Percentiles rank a stretch among this genome's conserved stretches.
phyloP scores from a whole-genome alignment of 2,113 vertebrate species.

The Gavia stellata region DNA sequence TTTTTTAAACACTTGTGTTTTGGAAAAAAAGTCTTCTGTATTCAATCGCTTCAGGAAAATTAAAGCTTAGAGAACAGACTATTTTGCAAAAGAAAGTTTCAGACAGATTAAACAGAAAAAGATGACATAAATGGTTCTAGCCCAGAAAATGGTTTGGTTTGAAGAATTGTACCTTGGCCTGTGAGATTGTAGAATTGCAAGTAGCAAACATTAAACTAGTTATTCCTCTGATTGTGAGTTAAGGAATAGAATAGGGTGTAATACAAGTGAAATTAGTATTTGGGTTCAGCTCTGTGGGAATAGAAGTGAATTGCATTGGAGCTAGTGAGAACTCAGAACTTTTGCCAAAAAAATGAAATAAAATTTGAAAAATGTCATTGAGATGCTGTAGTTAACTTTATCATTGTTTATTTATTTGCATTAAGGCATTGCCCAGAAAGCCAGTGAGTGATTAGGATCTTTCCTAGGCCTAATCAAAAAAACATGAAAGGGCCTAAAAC shows the following conservation, averaged over 20 bases:
- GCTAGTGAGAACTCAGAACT: neutral
- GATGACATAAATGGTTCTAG: neutral
- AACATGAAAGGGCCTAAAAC: neutral
- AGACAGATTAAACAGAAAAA: neutral
- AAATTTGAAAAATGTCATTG: neutral
- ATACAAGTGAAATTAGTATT: constrained; percentile 29
- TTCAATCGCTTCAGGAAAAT: constrained; percentile 9
- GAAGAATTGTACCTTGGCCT: constrained; percentile 1
- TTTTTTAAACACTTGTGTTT: constrained; percentile 10
- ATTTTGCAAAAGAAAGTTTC: neutral
- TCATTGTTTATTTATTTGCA: neutral
- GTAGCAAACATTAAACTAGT: constrained; percentile 27
- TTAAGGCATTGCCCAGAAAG: neutral
- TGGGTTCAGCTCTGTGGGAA: neutral
- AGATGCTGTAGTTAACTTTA: neutral
- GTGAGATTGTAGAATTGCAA: neutral
- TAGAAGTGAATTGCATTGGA: neutral
- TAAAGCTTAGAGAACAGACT: neutral
- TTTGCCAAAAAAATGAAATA: neutral
- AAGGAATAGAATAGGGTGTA: constrained; percentile 6
- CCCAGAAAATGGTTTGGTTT: neutral
- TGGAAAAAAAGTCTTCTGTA: neutral
- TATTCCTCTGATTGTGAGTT: constrained; percentile 39
- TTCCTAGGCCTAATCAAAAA: neutral
- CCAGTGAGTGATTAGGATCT: neutral